These are phyloP conservation scores for Falco peregrinus DNA, from an alignment of 2,797 vertebrate species.

Conservation along the genomic window DNA sequence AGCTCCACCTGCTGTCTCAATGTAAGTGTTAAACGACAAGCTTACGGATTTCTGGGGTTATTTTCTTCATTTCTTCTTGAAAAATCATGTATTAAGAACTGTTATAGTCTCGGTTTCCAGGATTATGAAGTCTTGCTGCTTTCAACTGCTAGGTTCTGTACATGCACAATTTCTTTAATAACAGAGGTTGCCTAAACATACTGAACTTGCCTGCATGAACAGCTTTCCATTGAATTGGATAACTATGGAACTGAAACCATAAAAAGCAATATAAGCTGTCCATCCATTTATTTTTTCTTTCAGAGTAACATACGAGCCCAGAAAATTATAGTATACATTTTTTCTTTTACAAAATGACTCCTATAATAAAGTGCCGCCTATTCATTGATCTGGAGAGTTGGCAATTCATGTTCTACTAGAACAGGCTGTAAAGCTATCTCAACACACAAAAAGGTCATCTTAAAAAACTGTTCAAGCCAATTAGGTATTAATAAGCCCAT, in stretches of 20 bases:
- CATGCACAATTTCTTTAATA: slow-evolving; percentile 32
- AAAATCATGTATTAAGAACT: not conserved
- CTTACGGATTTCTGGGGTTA: not conserved
- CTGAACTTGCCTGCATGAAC: slow-evolving; percentile 25
- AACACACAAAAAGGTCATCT: not conserved
- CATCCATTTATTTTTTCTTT: slow-evolving; percentile 29
- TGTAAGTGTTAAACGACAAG: slow-evolving; percentile 6
- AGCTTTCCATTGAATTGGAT: slow-evolving; percentile 35
- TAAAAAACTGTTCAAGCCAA: not conserved
- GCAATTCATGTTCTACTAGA: not conserved
- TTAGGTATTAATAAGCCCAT: not conserved
- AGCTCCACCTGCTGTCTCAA: slow-evolving; percentile 73
- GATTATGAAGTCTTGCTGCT: slow-evolving; percentile 32
- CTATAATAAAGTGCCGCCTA: not conserved
- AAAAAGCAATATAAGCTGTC: slow-evolving; percentile 25
- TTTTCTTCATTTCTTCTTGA: not conserved
- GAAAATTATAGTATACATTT: slow-evolving; percentile 44
- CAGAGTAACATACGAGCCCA: not conserved
- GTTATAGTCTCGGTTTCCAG: not conserved
- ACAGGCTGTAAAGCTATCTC: not conserved
- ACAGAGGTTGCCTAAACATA: slow-evolving; percentile 38
- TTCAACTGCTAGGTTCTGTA: slow-evolving; percentile 21
- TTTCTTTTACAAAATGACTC: slow-evolving; percentile 19
- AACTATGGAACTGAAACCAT: slow-evolving; percentile 17
- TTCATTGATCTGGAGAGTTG: slow-evolving; percentile 27